Evolutionary conservation across 2,113 vertebrate genomes (phyloP), one percentile per base, ranked within the genome.

Genomic region (Lathamus discolor): DNA sequence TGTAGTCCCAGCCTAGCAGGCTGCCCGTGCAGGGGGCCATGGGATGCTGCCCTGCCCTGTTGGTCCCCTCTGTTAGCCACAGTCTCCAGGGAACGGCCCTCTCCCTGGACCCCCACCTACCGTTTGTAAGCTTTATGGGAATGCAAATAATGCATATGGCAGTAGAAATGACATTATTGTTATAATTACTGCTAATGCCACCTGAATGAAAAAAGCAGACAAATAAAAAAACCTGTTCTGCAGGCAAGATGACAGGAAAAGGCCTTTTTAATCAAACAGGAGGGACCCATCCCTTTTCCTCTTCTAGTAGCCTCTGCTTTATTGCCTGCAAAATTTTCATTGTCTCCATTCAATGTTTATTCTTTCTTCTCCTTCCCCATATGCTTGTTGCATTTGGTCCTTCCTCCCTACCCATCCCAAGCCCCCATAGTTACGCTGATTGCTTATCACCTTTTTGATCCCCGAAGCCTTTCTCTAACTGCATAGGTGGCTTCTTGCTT

Each of bases 211-310:
- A 62, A 59, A 76, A 17, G 1, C 2, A 46, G 31, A 74, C 44
- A 83, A 95, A 93, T 87, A 90, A 83, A 92, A 80, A 94, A 88
- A 94, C 72, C 86, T 88, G 49, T 88, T 95, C 95, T 88, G 72
- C 67, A 92, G 78, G 88, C 63, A 97, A 69, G 90, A 90, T 77
- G 86, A 92, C 83, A 90, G 79, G 83, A 95, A 95, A 92, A 89
- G 52, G 81, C 33, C 48, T 76, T 89, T 93, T 91, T 66, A 92
- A 79, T 79, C 69, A 68, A 84, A 84, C 48, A 69, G 39, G 43
- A 89, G 81, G 35, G 52, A 95, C 89, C 52, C 62, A 85, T 85
- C 66, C 84, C 70, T 93, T 93, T 92, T 92, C 86, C 78, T 91
- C n/a, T 93, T 76, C 44, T 82, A 69, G 63, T 15, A 83, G 44